A percentile compares a stretch with the other conserved stretches of the same genome.
phyloP scores from a whole-genome alignment of 2,888 invertebrate species.

The Rhagium mordax region DNA sequence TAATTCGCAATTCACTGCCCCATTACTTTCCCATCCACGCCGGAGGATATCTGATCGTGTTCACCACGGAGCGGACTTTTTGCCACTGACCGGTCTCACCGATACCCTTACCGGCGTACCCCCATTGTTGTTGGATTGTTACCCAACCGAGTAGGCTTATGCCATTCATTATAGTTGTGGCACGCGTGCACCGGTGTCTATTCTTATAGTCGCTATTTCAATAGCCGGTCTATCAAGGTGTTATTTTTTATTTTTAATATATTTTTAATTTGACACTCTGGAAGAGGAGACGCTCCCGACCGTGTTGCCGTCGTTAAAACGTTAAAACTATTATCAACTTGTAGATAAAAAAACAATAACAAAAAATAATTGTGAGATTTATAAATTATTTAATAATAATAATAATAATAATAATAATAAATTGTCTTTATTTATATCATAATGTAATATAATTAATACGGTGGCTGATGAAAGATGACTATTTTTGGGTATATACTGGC shows the following conservation, averaged over 20 bases:
- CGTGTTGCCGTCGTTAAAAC: background rate
- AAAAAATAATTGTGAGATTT: background rate
- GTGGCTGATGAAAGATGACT: too few species aligned
- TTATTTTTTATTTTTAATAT: background rate
- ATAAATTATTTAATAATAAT: too few species aligned
- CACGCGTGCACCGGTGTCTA: constrained; percentile 13
- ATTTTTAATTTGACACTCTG: constrained; percentile 15
- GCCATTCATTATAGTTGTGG: background rate
- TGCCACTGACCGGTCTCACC: constrained; percentile 35
- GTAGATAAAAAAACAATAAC: background rate
- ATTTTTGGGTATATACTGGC: too few species aligned
- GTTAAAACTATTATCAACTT: background rate
- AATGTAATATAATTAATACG: too few species aligned
- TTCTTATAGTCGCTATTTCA: constrained; percentile 20
- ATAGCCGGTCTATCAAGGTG: constrained; percentile 15
- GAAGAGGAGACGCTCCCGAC: background rate
- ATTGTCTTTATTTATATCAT: too few species aligned
- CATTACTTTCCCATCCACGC: constrained; percentile 31
- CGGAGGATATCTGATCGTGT: constrained; percentile 25
- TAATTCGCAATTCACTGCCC: constrained; percentile 30
- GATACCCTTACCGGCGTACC: constrained; percentile 30
- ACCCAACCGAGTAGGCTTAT: constrained; percentile 6
- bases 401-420: too few species aligned
- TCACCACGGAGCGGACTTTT: constrained; percentile 33
- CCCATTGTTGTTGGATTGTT: constrained; percentile 22